These are phyloP conservation scores for Zygogramma bicolorata DNA, from an alignment of 2,888 invertebrate genomes.

Conservation along the genomic window DNA sequence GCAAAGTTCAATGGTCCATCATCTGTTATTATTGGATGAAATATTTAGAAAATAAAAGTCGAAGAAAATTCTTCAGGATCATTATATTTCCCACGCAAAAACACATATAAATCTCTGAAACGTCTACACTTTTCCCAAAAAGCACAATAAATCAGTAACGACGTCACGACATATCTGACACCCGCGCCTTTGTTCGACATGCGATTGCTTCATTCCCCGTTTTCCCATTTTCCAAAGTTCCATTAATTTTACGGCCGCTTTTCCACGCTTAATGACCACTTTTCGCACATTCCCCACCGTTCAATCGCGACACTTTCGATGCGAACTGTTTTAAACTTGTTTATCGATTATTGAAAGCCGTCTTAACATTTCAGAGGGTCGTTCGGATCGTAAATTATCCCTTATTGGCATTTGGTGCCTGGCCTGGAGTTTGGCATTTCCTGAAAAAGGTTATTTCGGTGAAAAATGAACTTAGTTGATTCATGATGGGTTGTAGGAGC, in stretches of 20 bases:
- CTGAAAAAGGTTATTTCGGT: constrained; percentile 14
- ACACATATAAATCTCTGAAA: constrained; percentile 22
- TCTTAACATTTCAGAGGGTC: constrained; percentile 8
- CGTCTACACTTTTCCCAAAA: constrained; percentile 25
- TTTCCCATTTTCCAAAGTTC: constrained; percentile 34
- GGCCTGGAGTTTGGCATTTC: constrained; percentile 23
- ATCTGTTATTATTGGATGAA: no score
- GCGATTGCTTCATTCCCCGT: constrained; percentile 41
- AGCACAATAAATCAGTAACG: constrained; percentile 36
- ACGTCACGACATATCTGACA: constrained; percentile 41
- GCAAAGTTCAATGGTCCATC: no score
- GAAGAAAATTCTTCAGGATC: no score
- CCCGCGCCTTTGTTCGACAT: constrained; percentile 38
- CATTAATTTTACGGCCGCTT: constrained; percentile 34
- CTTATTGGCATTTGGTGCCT: constrained; percentile 22
- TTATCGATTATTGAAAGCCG: constrained; percentile 44
- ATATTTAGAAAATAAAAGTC: no score
- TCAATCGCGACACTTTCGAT: constrained; percentile 29
- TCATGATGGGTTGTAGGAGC: neutral
- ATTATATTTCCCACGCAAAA: neutral
- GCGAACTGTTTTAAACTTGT: constrained; percentile 38
- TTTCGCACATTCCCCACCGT: constrained; percentile 36
- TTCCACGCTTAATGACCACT: constrained; percentile 35
- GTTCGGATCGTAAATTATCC: constrained; percentile 29
- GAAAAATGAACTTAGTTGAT: neutral